phyloP scores from a whole-genome alignment of 2,113 vertebrate genomes.

The Pedetes capensis region DNA sequence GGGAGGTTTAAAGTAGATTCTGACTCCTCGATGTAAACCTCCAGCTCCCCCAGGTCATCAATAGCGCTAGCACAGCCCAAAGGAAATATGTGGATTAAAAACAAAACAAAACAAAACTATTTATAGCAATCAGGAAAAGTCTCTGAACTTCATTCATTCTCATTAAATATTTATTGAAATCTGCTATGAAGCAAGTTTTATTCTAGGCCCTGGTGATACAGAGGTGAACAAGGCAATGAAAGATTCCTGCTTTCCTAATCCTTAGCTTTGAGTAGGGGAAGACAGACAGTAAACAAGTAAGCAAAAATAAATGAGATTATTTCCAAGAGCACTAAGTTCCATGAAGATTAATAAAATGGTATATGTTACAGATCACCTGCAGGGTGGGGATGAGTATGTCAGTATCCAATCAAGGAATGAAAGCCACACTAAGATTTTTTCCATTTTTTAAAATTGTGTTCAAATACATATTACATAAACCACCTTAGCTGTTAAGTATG shows the following conservation, averaged over 20 bases:
- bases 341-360: neutral
- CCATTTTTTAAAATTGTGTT: neutral
- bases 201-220: neutral
- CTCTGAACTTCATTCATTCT: neutral
- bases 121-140: neutral
- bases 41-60: neutral
- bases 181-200: neutral
- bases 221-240: neutral
- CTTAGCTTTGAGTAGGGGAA: neutral
- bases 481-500: neutral
- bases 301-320: neutral
- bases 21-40: neutral
- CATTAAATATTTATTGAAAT: neutral
- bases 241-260: neutral
- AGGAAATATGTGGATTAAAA: neutral
- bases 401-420: neutral
- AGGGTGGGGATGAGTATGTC: accelerated
- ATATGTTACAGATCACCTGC: neutral
- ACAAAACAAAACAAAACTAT: no score
- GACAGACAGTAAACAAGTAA: neutral
- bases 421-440: neutral
- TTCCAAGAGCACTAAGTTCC: neutral
- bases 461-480: neutral
- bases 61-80: no score
- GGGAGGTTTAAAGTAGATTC: neutral